These are phyloP conservation scores for Pseudomyrmex dendroicus DNA, from an alignment of 1,140 invertebrate genomes.

Conservation along the genomic window DNA sequence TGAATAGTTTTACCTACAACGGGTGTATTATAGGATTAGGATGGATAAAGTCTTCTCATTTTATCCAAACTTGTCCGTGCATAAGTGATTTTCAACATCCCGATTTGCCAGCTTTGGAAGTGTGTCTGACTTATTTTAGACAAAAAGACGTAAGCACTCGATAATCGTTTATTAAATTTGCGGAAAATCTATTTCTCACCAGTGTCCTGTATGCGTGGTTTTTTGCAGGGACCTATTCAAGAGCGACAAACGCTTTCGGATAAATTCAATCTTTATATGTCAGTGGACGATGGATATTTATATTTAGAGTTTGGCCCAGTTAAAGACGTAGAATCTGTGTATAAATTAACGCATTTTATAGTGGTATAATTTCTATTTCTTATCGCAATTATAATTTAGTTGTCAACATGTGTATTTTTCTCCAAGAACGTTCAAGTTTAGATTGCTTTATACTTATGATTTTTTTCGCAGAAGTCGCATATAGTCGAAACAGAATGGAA, in stretches of 20 bases:
- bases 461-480: too few species aligned
- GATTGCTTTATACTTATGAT: too few species aligned
- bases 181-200: background rate
- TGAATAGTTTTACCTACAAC: conserved; percentile 66
- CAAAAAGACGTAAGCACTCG: conserved; percentile 90
- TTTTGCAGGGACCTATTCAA: conserved; percentile 76
- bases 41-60: conserved; percentile 92
- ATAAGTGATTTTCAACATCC: conserved; percentile 88
- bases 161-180: conserved; percentile 5
- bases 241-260: too few species aligned
- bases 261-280: conserved; percentile 84
- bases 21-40: conserved; percentile 92
- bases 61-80: conserved; percentile 88
- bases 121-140: conserved; percentile 94
- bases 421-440: too few species aligned
- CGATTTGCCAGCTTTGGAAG: conserved; percentile 90
- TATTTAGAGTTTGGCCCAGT: too few species aligned
- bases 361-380: too few species aligned
- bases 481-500: too few species aligned
- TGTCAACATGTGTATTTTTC: too few species aligned
- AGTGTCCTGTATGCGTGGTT: background rate
- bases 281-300: conserved; percentile 74
- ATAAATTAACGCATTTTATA: too few species aligned
- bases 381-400: too few species aligned
- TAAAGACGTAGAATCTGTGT: too few species aligned